phyloP scores from a whole-genome alignment of 1,140 invertebrate species.

The Cotesia typhae region DNA sequence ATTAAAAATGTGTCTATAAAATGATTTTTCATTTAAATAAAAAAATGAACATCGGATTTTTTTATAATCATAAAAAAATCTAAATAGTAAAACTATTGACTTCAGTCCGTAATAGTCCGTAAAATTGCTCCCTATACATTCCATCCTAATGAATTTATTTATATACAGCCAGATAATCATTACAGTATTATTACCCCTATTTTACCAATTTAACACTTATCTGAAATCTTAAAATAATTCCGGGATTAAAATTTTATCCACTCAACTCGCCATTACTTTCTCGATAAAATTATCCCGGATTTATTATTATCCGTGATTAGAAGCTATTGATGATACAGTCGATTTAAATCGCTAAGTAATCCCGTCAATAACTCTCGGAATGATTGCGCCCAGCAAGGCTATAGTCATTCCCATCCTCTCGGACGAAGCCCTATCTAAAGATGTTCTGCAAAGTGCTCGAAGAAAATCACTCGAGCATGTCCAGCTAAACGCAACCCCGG shows the following conservation, averaged over 20 bases:
- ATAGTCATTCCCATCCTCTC: slow-evolving; percentile 1
- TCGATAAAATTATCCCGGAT: not conserved
- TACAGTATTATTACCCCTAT: no score
- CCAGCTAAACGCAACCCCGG: not conserved
- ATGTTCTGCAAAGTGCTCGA: not conserved
- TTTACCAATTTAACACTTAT: no score
- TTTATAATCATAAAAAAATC: no score
- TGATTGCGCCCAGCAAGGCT: slow-evolving; percentile 5
- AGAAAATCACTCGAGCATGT: slow-evolving; percentile 16
- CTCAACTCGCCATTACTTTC: not conserved
- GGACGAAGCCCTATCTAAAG: not conserved
- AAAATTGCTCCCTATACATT: no score
- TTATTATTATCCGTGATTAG: slow-evolving; percentile 20
- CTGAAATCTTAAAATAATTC: slow-evolving; percentile 4
- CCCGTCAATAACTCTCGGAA: slow-evolving; percentile 16
- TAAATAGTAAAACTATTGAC: no score
- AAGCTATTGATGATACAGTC: slow-evolving; percentile 3
- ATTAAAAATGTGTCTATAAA: no score
- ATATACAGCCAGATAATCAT: no score
- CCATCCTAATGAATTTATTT: no score
- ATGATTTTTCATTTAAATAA: no score
- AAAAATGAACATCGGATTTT: no score
- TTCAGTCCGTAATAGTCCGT: no score
- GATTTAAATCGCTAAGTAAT: slow-evolving; percentile 11
- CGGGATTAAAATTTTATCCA: not conserved